Percentiles rank a stretch among this genome's conserved stretches.
Evolutionary conservation across 2,113 vertebrate genomes (phyloP).

Genomic region (Saiga tatarica): DNA sequence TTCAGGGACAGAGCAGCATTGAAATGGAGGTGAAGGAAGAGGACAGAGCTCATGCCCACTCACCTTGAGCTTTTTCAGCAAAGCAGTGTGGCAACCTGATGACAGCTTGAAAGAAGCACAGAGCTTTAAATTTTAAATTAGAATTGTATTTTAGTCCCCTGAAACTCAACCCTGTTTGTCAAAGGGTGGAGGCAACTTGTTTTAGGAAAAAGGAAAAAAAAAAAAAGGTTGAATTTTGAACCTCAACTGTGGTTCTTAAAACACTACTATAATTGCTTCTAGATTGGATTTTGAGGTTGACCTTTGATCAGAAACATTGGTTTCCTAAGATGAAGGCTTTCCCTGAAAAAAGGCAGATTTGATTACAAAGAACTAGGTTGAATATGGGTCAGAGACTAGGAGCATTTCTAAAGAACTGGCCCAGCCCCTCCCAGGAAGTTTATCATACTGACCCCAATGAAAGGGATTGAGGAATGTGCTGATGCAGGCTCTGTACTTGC

Average conservation of each 20-base stretch:
- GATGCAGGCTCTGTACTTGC: not conserved
- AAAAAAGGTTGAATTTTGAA: not conserved
- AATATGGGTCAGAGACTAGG: not conserved
- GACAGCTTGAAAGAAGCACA: conserved; percentile 12
- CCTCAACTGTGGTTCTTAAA: conserved; percentile 44
- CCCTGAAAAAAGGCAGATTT: not conserved
- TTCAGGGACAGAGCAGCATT: not conserved
- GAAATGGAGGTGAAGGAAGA: not conserved
- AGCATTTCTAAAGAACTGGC: not conserved
- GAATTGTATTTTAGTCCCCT: conserved; percentile 6
- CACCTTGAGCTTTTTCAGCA: conserved; percentile 9
- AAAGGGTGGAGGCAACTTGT: conserved; percentile 30
- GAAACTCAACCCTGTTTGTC: conserved; percentile 10
- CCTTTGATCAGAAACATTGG: conserved; percentile 51
- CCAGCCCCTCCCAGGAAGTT: not conserved
- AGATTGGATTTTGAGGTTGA: conserved; percentile 61
- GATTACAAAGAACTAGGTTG: conserved; percentile 11
- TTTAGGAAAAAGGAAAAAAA: not conserved
- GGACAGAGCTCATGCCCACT: not conserved
- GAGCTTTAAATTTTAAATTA: conserved; percentile 54
- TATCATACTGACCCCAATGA: not conserved
- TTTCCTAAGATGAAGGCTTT: conserved; percentile 44
- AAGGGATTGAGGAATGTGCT: not conserved
- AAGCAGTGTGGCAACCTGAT: not conserved
- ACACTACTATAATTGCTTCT: conserved; percentile 51